Conservation (phyloP, 2,797 vertebrate species). For the Lateolabrax maculatus region DNA sequence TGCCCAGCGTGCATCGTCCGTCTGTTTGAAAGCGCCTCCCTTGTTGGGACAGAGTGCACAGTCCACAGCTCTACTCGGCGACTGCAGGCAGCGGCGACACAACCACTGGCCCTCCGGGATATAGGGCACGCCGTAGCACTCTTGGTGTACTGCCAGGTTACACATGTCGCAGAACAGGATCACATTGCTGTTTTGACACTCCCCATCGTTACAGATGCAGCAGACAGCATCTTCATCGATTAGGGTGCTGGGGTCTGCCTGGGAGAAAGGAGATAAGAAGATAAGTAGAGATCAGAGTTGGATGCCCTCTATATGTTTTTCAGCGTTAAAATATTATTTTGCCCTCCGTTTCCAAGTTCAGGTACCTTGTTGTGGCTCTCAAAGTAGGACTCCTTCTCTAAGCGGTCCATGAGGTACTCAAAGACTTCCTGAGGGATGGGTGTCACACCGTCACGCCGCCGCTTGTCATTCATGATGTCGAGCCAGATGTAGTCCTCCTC, state of each 20-base stretch:
- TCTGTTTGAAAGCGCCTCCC: slow-evolving; percentile 99
- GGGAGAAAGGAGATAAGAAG: slow-evolving; percentile 2
- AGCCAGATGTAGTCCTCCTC: slow-evolving; percentile 99
- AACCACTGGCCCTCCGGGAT: slow-evolving; percentile 99
- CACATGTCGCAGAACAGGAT: slow-evolving; percentile 99
- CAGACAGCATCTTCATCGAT: slow-evolving; percentile 98
- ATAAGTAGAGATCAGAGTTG: background rate
- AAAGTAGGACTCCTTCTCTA: slow-evolving; percentile 99
- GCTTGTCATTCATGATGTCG: slow-evolving; percentile 98
- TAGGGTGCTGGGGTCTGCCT: slow-evolving; percentile 95
- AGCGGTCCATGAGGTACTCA: slow-evolving; percentile 98
- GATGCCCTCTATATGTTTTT: background rate
- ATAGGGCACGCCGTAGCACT: slow-evolving; percentile 99
- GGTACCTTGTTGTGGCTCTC: slow-evolving; percentile 98
- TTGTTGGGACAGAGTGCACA: slow-evolving; percentile 99
- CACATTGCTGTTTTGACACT: slow-evolving; percentile 99
- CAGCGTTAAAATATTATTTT: background rate
- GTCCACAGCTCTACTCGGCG: slow-evolving; percentile 96
- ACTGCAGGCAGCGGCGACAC: slow-evolving; percentile 97
- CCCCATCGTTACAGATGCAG: slow-evolving; percentile 98
- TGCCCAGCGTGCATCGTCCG: slow-evolving; percentile 97
- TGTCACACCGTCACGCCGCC: slow-evolving; percentile 93
- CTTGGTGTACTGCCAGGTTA: slow-evolving; percentile 98
- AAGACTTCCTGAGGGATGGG: slow-evolving; percentile 98
- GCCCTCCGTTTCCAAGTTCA: background rate